These are phyloP conservation scores for Platyscapa corneri DNA, from an alignment of 1,140 invertebrate genomes.

Conservation along the genomic window DNA sequence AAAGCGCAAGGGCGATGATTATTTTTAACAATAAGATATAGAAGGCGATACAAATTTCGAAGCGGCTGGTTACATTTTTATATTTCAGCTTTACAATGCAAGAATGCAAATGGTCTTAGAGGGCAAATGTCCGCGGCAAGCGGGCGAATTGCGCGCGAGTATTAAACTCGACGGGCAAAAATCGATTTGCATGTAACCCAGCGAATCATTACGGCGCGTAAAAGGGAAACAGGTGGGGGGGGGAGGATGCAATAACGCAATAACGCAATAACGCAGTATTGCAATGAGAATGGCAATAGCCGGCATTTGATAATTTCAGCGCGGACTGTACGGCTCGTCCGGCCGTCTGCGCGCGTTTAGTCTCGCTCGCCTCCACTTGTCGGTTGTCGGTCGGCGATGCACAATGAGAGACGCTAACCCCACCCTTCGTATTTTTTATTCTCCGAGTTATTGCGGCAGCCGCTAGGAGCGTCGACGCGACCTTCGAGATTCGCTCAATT, in stretches of 20 bases:
- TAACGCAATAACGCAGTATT: too few species aligned
- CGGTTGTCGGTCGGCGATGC: neutral
- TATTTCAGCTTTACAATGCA: neutral
- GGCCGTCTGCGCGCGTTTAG: neutral
- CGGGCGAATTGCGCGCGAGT: neutral
- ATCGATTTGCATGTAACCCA: neutral
- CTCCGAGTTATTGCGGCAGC: conserved; percentile 3
- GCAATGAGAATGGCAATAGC: too few species aligned
- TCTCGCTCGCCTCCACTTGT: neutral
- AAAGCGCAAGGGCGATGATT: neutral
- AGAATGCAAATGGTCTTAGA: conserved; percentile 5
- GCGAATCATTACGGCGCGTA: neutral
- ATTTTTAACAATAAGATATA: neutral
- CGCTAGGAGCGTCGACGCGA: conserved; percentile 3
- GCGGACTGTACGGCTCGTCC: neutral
- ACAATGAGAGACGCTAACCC: neutral
- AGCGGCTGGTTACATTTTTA: neutral
- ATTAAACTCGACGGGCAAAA: neutral
- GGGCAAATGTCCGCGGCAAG: neutral
- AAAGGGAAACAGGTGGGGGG: too few species aligned
- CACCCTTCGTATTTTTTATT: conserved; percentile 5
- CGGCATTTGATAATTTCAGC: neutral
- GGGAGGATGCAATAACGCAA: too few species aligned
- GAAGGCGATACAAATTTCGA: neutral
- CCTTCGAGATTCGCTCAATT: conserved; percentile 48